Conservation (phyloP, 2,797 vertebrate species). For the Ara ararauna region DNA sequence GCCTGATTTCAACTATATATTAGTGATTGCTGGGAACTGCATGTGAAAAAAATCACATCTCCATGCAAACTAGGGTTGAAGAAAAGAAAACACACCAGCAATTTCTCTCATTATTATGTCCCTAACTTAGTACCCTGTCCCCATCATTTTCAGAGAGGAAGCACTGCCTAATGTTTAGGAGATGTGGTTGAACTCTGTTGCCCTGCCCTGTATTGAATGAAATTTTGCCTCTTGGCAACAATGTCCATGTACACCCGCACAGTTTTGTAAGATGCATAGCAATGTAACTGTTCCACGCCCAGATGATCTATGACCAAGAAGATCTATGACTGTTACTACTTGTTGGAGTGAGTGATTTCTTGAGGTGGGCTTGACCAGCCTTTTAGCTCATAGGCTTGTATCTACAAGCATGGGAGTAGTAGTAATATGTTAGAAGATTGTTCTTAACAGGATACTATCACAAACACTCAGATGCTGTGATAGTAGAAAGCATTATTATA, state of each 20-base stretch:
- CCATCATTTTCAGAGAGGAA: not conserved
- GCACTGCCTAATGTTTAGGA: not conserved
- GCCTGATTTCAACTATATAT: not conserved
- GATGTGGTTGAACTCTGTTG: not conserved
- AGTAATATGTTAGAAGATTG: not conserved
- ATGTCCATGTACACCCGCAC: not conserved
- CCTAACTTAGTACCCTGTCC: not conserved
- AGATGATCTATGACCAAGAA: not conserved
- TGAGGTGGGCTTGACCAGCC: not conserved
- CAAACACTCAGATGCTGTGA: not conserved
- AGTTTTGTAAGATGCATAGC: not conserved
- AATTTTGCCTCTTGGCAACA: not conserved
- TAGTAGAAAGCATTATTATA: not conserved
- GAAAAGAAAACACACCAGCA: fast-evolving
- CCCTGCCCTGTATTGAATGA: not conserved
- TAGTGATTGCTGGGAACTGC: not conserved
- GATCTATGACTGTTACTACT: not conserved
- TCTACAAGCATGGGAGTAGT: not conserved
- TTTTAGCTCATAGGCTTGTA: not conserved
- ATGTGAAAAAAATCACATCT: not conserved
- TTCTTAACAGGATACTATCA: not conserved
- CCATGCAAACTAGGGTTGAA: not conserved
- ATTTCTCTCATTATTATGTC: not conserved
- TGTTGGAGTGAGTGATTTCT: not conserved
- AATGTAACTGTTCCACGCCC: not conserved